Evolutionary conservation across 2,888 invertebrate species (phyloP).

Genomic region (Meliscaeva auricollis): DNA sequence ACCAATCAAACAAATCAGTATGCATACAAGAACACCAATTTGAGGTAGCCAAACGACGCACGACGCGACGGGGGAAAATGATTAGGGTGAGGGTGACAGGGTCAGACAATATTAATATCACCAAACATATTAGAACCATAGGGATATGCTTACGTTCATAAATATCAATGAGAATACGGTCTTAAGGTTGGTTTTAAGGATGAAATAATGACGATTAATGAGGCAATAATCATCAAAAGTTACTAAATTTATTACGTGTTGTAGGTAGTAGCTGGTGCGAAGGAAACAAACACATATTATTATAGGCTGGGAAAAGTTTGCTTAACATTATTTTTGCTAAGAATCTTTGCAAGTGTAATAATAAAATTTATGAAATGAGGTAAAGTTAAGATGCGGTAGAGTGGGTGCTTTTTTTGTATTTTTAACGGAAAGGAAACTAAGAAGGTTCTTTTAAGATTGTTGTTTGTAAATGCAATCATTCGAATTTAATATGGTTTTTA

Average conservation of each 20-base stretch:
- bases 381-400: not conserved
- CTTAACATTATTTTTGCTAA: slow-evolving; percentile 5
- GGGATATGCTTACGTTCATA: slow-evolving; percentile 53
- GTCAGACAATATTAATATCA: slow-evolving; percentile 30
- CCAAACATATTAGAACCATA: slow-evolving; percentile 45
- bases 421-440: not conserved
- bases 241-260: slow-evolving; percentile 17
- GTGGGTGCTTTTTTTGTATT: not conserved
- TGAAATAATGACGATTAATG: slow-evolving; percentile 52
- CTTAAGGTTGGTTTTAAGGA: slow-evolving; percentile 22
- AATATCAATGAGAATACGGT: slow-evolving; percentile 58
- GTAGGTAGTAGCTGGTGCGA: too few species aligned
- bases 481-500: too few species aligned
- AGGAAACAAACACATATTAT: not conserved
- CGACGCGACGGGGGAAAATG: not conserved
- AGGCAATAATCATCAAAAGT: slow-evolving; percentile 54
- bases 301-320: not conserved
- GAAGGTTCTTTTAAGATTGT: too few species aligned
- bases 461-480: too few species aligned
- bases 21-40: slow-evolving; percentile 18
- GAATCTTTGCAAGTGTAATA: not conserved
- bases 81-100: not conserved
- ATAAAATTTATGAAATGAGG: slow-evolving; percentile 1
- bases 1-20: slow-evolving; percentile 48
- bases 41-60: not conserved